phyloP scores from a whole-genome alignment of 1,140 invertebrate genomes.

The Drosophila orena region DNA sequence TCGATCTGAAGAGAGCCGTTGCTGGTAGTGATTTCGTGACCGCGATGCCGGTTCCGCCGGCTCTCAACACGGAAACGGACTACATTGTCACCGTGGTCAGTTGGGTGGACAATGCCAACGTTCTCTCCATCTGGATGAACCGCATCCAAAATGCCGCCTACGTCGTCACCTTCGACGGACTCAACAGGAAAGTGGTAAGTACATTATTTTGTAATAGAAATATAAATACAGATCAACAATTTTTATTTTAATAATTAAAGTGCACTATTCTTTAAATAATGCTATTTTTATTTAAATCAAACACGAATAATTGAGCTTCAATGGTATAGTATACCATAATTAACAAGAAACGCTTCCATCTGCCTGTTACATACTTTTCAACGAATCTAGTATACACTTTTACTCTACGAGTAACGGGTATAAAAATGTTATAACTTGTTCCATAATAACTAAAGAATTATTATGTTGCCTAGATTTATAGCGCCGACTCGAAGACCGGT shows the following conservation, averaged over 20 bases:
- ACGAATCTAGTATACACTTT: no score
- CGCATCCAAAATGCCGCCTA: constrained; percentile 90
- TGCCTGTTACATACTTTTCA: no score
- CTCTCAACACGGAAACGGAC: constrained; percentile 70
- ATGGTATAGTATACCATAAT: no score
- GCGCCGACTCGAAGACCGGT: constrained; percentile 85
- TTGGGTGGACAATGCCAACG: constrained; percentile 89
- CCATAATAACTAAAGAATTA: no score
- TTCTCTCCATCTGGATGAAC: constrained; percentile 93
- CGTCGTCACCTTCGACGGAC: constrained; percentile 70
- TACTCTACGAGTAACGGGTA: no score
- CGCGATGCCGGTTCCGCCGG: constrained; percentile 67
- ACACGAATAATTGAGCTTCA: no score
- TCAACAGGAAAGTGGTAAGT: constrained; percentile 57
- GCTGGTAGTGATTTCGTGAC: constrained; percentile 55
- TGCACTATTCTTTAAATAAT: no score
- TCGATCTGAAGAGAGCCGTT: constrained; percentile 57
- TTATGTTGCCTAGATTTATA: constrained; percentile 49
- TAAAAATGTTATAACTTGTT: background rate
- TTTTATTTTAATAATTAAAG: no score
- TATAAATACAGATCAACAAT: no score
- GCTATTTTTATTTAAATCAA: no score
- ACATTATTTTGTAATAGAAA: no score
- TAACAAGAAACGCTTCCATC: no score
- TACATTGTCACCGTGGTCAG: constrained; percentile 86